A percentile compares a stretch with the other conserved stretches of the same genome.
Conservation (phyloP, 1,140 invertebrate genomes). For the Drosophila burlai region DNA sequence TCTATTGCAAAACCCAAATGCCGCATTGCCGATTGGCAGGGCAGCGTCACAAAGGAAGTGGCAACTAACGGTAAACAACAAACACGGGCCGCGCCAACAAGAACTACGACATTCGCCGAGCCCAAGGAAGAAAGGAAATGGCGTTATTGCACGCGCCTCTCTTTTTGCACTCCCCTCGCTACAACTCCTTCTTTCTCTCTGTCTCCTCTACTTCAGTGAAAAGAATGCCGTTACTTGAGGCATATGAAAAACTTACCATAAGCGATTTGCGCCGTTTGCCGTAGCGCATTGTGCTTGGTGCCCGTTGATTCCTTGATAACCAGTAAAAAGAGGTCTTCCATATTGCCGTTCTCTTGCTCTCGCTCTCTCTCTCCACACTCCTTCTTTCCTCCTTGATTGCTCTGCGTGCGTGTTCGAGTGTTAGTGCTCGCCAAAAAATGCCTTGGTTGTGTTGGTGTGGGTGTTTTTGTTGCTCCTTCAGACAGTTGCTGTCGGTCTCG, state of each 20-base stretch:
- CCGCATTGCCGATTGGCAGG: constrained; percentile 24
- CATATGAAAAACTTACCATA: constrained; percentile 87
- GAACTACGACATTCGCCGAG: constrained; percentile 2
- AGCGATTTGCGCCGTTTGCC: constrained; percentile 92
- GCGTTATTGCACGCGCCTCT: constrained; percentile 49
- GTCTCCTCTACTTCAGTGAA: background rate
- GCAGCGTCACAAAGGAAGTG: constrained; percentile 41
- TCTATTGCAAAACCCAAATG: background rate
- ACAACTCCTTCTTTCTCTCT: background rate
- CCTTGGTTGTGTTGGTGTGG: constrained; percentile 14
- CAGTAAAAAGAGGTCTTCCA: constrained; percentile 93
- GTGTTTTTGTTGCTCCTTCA: constrained; percentile 32
- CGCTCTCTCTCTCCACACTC: background rate
- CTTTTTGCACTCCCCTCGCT: constrained; percentile 1
- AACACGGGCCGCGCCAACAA: constrained; percentile 13
- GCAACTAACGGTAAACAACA: constrained; percentile 47
- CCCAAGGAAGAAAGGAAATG: constrained; percentile 51
- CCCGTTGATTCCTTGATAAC: constrained; percentile 91
- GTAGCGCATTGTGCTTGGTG: constrained; percentile 89
- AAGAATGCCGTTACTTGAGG: constrained; percentile 11
- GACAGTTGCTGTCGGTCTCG: constrained; percentile 14
- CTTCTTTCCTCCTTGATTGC: background rate
- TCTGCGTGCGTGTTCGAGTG: constrained; percentile 10
- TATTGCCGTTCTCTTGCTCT: constrained; percentile 79
- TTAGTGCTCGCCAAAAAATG: constrained; percentile 6